phyloP scores from a whole-genome alignment of 2,888 invertebrate species.

The Pseudeuparius sepicola region DNA sequence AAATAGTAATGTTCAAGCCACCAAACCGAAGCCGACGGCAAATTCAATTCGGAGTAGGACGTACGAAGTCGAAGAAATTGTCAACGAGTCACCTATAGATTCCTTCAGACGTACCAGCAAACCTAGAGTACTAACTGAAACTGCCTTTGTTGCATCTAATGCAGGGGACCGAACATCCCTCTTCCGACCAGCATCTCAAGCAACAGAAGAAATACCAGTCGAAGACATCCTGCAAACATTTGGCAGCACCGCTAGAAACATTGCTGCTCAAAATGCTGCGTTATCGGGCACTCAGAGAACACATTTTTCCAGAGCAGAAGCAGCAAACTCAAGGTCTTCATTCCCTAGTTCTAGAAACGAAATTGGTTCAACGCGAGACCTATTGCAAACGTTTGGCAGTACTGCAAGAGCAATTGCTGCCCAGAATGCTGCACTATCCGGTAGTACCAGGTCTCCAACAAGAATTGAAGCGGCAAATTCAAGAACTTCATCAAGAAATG shows the following conservation, averaged over 20 bases:
- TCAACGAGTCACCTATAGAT: slow-evolving; percentile 35
- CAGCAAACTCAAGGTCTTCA: too few relatives aligned
- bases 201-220: slow-evolving; percentile 10
- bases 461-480: neutral
- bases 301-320: too few relatives aligned
- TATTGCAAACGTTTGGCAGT: too few relatives aligned
- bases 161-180: slow-evolving; percentile 18
- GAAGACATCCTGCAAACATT: slow-evolving; percentile 20
- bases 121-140: slow-evolving; percentile 33
- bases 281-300: too few relatives aligned
- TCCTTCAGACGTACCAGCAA: slow-evolving; percentile 26
- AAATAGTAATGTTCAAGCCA: slow-evolving; percentile 22
- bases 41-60: slow-evolving; percentile 12
- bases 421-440: too few relatives aligned
- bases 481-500: neutral
- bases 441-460: neutral
- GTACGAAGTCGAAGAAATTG: slow-evolving; percentile 36
- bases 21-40: slow-evolving; percentile 17
- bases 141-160: slow-evolving; percentile 30
- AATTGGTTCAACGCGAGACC: too few relatives aligned
- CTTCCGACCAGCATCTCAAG: slow-evolving; percentile 8
- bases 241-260: slow-evolving; percentile 20
- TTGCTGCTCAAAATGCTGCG: too few relatives aligned
- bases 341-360: too few relatives aligned
- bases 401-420: slow-evolving; percentile 20